A percentile compares a stretch with the other conserved stretches of the same genome.
These are phyloP conservation scores for Tricholauxania praeusta DNA, from an alignment of 2,888 invertebrate species.

Conservation along the genomic window DNA sequence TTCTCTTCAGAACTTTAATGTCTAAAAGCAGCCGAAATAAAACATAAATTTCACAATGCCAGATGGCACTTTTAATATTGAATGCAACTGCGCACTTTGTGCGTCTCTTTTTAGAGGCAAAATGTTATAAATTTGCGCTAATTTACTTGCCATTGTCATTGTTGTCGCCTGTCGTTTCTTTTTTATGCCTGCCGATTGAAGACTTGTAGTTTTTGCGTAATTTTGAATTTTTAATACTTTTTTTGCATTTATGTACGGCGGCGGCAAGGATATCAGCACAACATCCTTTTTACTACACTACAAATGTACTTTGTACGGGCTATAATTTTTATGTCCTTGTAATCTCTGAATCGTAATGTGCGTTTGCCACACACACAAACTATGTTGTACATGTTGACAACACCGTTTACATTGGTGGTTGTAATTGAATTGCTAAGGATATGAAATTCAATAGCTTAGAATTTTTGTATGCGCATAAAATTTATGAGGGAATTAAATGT, in stretches of 20 bases:
- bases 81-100: neutral
- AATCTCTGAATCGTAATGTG: neutral
- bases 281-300: constrained; percentile 9
- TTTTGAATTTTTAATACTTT: constrained; percentile 30
- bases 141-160: too few relatives aligned
- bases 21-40: neutral
- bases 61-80: neutral
- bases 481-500: constrained; percentile 42
- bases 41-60: neutral
- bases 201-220: constrained; percentile 13
- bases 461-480: constrained; percentile 6
- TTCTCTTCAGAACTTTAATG: too few relatives aligned
- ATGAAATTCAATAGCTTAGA: constrained; percentile 6
- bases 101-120: too few relatives aligned
- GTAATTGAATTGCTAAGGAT: constrained; percentile 25
- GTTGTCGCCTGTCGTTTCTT: too few relatives aligned
- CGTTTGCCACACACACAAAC: constrained; percentile 5
- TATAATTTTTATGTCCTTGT: constrained; percentile 18
- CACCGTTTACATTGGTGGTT: constrained; percentile 14
- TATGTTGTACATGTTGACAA: neutral
- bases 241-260: neutral
- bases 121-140: too few relatives aligned
- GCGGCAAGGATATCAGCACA: constrained; percentile 16
- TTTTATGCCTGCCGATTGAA: too few relatives aligned
- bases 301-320: neutral